Evolutionary conservation across 2,888 invertebrate species (phyloP).

Genomic region (Cactoblastis cactorum): DNA sequence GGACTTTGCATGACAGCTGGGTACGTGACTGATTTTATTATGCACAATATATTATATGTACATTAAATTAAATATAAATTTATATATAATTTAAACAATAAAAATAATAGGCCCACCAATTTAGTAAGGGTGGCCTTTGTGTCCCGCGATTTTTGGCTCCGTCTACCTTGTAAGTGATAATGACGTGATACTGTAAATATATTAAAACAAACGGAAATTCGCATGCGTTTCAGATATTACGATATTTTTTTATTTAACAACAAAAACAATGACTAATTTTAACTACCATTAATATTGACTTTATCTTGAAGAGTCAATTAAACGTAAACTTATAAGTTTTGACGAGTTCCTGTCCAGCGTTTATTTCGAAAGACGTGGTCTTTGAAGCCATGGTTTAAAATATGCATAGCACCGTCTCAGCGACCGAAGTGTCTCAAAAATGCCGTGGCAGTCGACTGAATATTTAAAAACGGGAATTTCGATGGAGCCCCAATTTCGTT

Average conservation of each 20-base stretch:
- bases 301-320: background rate
- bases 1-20: constrained; percentile 31
- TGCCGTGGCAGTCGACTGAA: constrained; percentile 61
- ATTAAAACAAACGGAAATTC: too few relatives aligned
- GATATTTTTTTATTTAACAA: too few relatives aligned
- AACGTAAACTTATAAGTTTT: constrained; percentile 32
- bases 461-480: constrained; percentile 62
- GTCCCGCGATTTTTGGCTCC: too few relatives aligned
- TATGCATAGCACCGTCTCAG: constrained; percentile 60
- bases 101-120: too few relatives aligned
- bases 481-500: constrained; percentile 52
- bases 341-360: constrained; percentile 28
- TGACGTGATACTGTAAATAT: too few relatives aligned
- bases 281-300: background rate
- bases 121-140: too few relatives aligned
- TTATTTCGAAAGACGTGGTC: constrained; percentile 35
- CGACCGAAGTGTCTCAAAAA: constrained; percentile 59
- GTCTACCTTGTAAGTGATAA: too few relatives aligned
- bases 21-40: too few relatives aligned
- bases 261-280: too few relatives aligned
- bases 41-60: too few relatives aligned
- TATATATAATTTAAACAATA: too few relatives aligned
- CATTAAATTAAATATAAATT: background rate
- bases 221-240: too few relatives aligned
- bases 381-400: constrained; percentile 58